Base-by-base conservation (phyloP, 2,797 vertebrate species). In the Adelosebastes latens region DNA sequence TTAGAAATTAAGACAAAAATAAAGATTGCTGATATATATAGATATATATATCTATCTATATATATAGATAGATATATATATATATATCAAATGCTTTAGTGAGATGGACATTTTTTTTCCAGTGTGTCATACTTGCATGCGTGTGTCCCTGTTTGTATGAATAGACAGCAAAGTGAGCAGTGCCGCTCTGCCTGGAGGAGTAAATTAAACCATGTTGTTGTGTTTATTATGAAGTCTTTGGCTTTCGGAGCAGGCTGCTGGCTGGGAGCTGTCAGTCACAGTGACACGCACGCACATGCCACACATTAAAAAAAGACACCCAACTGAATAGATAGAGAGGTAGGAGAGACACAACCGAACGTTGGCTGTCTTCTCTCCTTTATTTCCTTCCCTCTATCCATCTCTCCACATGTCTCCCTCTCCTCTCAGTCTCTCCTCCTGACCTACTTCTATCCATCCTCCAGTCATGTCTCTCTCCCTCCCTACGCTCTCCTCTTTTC, bases 361-460 rank as follows among this genome's bases (percentile, higher is more conserved):
- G 58, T 56, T 74, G 56, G 56, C 69, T 73, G 39, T 75, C 73
- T 66, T 60, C 53, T 78, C 81, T 82, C 72, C 72, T 75, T 83
- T 81, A 78, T 80, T 75, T 87, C 69, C 61, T 68, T 83, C 69
- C 72, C 68, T 83, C 65, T 24, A 67, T 90, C 81, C 77, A 39
- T 73, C 80, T 61, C 79, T 80, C 77, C 64, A 64, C 74, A 65
- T 29, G 39, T 82, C 81, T 89, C 78, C 65, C 65, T 79, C 63
- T 73, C 69, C 70, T 77, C 79, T 77, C 83, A 70, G 70, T 89
- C 89, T 85, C 83, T 91, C 70, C 84, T 88, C 77, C 79, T 95
- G 95, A 95, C 95, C 95, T 94, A 95, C 88, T 96, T 96, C 87
- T 74, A 89, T 94, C 92, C 90, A 86, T 95, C 87, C 74, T 89